Evolutionary conservation across 2,888 invertebrate genomes (phyloP), one percentile per base, ranked within the genome.

Genomic region (Rhodophaea formosa): DNA sequence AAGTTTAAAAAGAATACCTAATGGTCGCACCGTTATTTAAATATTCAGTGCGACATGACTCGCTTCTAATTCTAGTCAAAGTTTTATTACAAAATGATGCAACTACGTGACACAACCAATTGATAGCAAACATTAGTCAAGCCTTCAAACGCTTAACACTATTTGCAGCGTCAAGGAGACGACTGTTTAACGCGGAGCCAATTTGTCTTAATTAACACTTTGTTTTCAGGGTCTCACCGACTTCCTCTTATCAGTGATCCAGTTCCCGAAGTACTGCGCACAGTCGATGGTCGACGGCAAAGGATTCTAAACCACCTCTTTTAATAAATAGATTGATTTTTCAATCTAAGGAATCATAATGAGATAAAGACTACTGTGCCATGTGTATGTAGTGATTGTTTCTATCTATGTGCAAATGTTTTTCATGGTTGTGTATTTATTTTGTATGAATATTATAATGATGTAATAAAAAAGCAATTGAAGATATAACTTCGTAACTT

Each of bases 231-330:
- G 93, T 52, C 69, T 95, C 32, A 92, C 94, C 16, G 95, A 95
- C 69, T 75, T 95, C 62, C 83, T 96, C 58, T 84, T 96, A 29
- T 86, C 93, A 71, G 94, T 94, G 6, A 78, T 95, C 30, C 95
- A 95, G 77, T 94, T 95, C 70, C 95, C 96, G 6, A 93, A 92
- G 73, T 93, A 93, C 75, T 95, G 95, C 75, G 94, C 95, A 7
- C 88, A 93, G 74, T 93, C 93, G 10, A 95, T 96, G 94, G 80
- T 95, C 88, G 93, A 93, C 54, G 93, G 94, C 70, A 92, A 86
- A 74, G 87, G 92, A 55, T 86, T 92, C 60, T 59, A 60, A 57
- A 51, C 43, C 39, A 17, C 23, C 23, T n/a, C n/a, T 14, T 35
- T 44, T 63, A 51, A 65, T 65, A 72, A 72, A 68, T 68, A 62